phyloP scores from a whole-genome alignment of 2,113 vertebrate species.

The Phaetusa simplex region DNA sequence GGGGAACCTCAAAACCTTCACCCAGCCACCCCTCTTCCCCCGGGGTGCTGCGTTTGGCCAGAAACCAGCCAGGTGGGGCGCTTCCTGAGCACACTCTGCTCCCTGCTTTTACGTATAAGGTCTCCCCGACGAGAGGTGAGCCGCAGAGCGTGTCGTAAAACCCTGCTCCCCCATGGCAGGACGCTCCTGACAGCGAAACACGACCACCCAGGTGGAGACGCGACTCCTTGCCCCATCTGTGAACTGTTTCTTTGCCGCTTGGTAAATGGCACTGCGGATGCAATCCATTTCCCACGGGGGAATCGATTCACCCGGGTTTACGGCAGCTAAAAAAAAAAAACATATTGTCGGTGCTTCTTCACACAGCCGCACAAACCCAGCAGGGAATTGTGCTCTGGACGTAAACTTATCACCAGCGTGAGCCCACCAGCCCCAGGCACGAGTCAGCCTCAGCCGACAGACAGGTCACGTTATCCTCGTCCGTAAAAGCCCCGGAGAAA shows the following conservation, averaged over 20 bases:
- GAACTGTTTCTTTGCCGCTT: background rate
- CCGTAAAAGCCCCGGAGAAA: background rate
- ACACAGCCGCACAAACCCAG: background rate
- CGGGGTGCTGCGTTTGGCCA: background rate
- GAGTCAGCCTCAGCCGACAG: background rate
- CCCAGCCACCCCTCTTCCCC: background rate
- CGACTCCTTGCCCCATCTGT: background rate
- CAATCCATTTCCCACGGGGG: background rate
- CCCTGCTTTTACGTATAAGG: background rate
- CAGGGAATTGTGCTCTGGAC: background rate
- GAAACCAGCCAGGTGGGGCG: background rate
- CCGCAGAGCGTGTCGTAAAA: background rate
- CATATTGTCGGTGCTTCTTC: background rate
- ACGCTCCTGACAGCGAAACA: background rate
- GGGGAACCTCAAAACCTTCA: background rate
- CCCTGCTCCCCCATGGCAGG: background rate
- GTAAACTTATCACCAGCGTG: background rate
- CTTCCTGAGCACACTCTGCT: background rate
- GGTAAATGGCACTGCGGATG: background rate
- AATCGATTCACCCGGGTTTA: background rate
- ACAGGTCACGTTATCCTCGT: accelerated
- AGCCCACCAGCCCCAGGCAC: background rate
- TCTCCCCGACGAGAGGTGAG: background rate
- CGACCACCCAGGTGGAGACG: accelerated
- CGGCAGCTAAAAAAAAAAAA: background rate